These are phyloP conservation scores for Furcifer pardalis DNA, from an alignment of 2,797 vertebrate genomes.

Conservation along the genomic window DNA sequence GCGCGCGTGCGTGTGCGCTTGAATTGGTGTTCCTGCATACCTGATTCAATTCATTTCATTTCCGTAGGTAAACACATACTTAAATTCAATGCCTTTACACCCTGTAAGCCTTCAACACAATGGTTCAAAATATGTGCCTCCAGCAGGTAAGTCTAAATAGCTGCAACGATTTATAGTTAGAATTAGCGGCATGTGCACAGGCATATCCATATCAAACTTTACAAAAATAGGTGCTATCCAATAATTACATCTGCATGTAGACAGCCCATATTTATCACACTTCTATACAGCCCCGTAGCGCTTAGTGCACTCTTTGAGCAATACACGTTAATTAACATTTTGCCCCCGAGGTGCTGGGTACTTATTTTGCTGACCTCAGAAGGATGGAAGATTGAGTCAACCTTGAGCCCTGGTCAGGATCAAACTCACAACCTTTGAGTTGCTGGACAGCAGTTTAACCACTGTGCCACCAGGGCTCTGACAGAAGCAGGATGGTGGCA, in stretches of 20 bases:
- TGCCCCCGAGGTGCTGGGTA: no score
- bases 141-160: slow-evolving; percentile 60
- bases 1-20: not conserved
- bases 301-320: no score
- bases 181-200: not conserved
- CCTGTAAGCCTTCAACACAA: slow-evolving; percentile 60
- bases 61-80: slow-evolving; percentile 58
- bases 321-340: no score
- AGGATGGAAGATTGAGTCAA: no score
- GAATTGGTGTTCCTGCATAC: not conserved
- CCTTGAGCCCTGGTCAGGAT: no score
- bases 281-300: no score
- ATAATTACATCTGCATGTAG: not conserved
- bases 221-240: not conserved
- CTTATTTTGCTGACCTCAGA: no score
- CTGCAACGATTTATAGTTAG: slow-evolving; percentile 1
- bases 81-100: slow-evolving; percentile 69
- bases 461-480: no score
- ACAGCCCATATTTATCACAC: not conserved
- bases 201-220: not conserved
- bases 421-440: no score
- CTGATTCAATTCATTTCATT: slow-evolving; percentile 41
- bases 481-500: not conserved
- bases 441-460: no score
- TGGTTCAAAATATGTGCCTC: slow-evolving; percentile 11